These are phyloP conservation scores for Centropus bengalensis DNA, from an alignment of 2,113 vertebrate genomes.

Conservation along the genomic window DNA sequence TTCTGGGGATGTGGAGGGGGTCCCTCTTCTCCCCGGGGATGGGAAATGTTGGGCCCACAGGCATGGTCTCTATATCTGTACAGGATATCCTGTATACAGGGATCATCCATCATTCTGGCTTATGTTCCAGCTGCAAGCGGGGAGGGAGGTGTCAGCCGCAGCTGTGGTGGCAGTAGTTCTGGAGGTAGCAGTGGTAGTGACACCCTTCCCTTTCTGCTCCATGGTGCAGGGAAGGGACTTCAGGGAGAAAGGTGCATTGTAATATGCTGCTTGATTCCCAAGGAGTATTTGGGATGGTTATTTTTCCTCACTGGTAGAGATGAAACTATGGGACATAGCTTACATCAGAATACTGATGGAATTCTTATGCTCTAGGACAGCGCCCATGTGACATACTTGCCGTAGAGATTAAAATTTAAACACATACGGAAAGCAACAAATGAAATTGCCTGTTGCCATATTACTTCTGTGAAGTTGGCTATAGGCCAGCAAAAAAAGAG, in stretches of 20 bases:
- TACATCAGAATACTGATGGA: not conserved
- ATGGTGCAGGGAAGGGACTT: not conserved
- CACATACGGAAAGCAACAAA: not conserved
- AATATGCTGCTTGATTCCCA: not conserved
- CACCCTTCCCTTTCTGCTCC: not conserved
- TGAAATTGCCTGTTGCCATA: not conserved
- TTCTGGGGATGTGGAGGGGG: not conserved
- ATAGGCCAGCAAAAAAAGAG: not conserved
- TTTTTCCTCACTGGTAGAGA: not conserved
- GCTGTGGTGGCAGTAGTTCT: not conserved
- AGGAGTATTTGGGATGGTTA: not conserved
- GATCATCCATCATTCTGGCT: not conserved
- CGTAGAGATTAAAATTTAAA: constrained; percentile 28
- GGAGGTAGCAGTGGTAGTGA: not conserved
- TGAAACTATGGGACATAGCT: not conserved
- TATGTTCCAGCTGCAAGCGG: not conserved
- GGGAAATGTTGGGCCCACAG: not conserved
- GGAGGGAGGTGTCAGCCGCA: not conserved
- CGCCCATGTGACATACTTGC: not conserved
- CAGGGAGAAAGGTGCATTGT: not conserved
- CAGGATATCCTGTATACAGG: no score
- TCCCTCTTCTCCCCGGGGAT: not conserved
- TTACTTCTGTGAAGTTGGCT: not conserved
- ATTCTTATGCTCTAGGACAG: not conserved
- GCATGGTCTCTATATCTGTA: not conserved